These are phyloP conservation scores for Acrobasis consociella DNA, from an alignment of 2,888 invertebrate species.

Conservation along the genomic window DNA sequence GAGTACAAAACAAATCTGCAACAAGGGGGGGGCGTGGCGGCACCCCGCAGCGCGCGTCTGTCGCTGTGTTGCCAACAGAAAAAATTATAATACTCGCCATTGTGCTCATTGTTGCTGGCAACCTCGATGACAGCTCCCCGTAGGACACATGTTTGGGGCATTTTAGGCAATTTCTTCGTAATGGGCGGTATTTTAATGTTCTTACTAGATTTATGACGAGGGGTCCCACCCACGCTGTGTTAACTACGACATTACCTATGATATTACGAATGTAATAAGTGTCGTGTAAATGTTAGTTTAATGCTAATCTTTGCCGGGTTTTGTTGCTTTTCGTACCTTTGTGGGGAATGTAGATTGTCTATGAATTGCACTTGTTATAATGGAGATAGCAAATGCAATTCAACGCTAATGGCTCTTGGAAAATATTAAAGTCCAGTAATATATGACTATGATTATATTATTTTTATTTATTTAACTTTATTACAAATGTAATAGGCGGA, in stretches of 20 bases:
- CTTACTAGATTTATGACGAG: constrained; percentile 68
- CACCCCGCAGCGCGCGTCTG: constrained; percentile 77
- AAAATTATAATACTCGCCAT: constrained; percentile 72
- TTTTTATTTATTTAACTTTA: too few species aligned
- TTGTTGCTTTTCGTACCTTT: constrained; percentile 16
- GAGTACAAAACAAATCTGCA: constrained; percentile 75
- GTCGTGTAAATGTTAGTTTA: constrained; percentile 34
- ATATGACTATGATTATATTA: neutral
- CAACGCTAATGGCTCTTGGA: neutral
- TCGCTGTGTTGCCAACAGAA: constrained; percentile 76
- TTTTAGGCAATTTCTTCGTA: constrained; percentile 79
- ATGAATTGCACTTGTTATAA: neutral
- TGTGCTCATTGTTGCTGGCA: constrained; percentile 66
- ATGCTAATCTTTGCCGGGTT: constrained; percentile 18
- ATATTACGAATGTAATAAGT: constrained; percentile 46
- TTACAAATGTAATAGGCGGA: too few species aligned
- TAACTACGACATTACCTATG: constrained; percentile 57
- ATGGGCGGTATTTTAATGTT: constrained; percentile 79
- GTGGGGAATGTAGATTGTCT: neutral
- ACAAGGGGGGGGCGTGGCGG: constrained; percentile 73
- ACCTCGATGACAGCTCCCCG: constrained; percentile 80
- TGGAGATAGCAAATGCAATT: neutral
- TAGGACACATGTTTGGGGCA: constrained; percentile 80
- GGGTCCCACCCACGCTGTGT: constrained; percentile 57
- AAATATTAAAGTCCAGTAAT: neutral